A percentile compares a stretch with the other conserved stretches of the same genome.
phyloP scores from a whole-genome alignment of 2,797 vertebrate genomes.

The Anabas testudineus region DNA sequence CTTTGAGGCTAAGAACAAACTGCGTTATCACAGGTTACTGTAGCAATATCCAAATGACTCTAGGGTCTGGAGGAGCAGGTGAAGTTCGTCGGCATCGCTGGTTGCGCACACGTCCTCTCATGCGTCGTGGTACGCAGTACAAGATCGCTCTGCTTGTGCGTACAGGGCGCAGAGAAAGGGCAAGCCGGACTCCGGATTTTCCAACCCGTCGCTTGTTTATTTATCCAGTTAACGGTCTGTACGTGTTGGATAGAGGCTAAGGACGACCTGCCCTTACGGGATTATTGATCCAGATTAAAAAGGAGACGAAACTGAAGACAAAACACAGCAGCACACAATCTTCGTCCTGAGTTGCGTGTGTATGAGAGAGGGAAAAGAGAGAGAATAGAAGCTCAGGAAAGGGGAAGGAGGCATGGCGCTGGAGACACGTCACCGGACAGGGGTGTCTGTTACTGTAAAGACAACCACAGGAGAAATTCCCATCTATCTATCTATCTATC shows the following conservation, averaged over 20 bases:
- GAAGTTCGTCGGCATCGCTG: conserved; percentile 49
- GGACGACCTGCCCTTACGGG: conserved; percentile 29
- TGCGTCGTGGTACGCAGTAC: conserved; percentile 49
- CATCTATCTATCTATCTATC: conserved; percentile 39
- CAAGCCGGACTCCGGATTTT: conserved; percentile 12
- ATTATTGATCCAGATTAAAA: conserved; percentile 65
- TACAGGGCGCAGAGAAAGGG: conserved; percentile 39
- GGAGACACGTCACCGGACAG: conserved; percentile 52
- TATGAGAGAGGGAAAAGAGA: conserved; percentile 30
- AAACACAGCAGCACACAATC: conserved; percentile 44
- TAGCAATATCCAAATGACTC: conserved; percentile 30
- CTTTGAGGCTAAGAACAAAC: background rate
- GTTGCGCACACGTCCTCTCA: conserved; percentile 47
- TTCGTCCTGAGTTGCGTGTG: conserved; percentile 37
- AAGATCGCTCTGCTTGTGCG: conserved; percentile 28
- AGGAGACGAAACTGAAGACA: conserved; percentile 46
- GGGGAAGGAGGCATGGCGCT: conserved; percentile 46
- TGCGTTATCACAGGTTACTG: background rate
- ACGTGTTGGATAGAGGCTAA: conserved; percentile 27
- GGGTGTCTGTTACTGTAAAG: conserved; percentile 35
- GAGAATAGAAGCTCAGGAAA: conserved; percentile 37
- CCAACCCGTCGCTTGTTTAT: conserved; percentile 30
- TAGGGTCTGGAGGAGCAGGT: conserved; percentile 32
- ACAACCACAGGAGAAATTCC: background rate
- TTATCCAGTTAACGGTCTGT: conserved; percentile 61